Base-by-base conservation (phyloP, 2,797 vertebrate species). In the Protosalanx chinensis region DNA sequence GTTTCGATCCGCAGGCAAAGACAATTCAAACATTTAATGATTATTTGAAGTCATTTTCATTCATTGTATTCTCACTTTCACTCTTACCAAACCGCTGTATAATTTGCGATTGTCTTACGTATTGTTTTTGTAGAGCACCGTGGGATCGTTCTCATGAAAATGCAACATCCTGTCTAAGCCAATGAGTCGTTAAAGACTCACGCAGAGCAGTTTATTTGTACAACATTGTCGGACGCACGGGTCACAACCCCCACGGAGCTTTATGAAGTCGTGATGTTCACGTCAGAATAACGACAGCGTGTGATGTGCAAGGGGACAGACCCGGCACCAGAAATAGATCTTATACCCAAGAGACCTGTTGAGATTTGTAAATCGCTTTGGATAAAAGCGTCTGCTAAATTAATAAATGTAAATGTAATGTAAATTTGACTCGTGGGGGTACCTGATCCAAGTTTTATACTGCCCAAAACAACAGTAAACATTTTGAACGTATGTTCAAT, bases 191-290 rank as follows among this genome's bases (percentile, higher is more conserved):
- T 32, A 2, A 16, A 56, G 70, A 79, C 82, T 88, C 83, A 83
- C 84, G 88, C 79, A 72, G 84, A 82, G 76, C 79, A 79, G 83
- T 90, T 88, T 90, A 90, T 91, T 89, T 90, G 82, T 72, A 83
- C 81, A 85, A 76, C 73, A 79, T 87, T 89, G 78, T 79, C 76
- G 76, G 64, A 73, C 83, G 41, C 41, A 46, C 10, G 81, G 75
- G 76, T 77, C 78, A 46, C 46, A 27, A n/a, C 12, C 18, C 53
- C 59, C 59, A 76, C n/a, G 8, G 13, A 64, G 33, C 64, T 5
- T 35, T 12, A 71, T 32, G 62, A 46, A 16, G 61, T 33, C 70
- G 70, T 61, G 35, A 30, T 70, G 67, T 49, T 62, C 23, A 27
- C 23, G 23, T 27, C 23, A 33, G 29, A 15, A 30, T 62, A 16